Base-by-base conservation (phyloP, 2,113 vertebrate species). In the Mus pahari region DNA sequence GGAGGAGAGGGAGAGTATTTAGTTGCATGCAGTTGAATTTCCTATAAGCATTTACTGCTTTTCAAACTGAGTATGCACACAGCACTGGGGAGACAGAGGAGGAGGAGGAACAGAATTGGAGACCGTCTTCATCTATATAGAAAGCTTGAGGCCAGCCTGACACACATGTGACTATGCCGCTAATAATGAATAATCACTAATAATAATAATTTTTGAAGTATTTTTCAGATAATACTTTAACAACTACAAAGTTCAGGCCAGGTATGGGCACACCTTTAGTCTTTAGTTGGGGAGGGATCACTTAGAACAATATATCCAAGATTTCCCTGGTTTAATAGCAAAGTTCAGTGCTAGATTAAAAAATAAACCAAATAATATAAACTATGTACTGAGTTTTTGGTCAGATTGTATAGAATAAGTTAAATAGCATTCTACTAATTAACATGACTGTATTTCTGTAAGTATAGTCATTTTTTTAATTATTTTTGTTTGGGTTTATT, bases 211-310 rank as follows among this genome's bases (percentile, higher is more conserved):
- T 66, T 66, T 83, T 64, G 14, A 64, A 9, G 26, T 84, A 83
- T 45, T 64, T 78, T 83, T 31, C 39, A 97, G 93, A 96, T 79
- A 90, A 84, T 42, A 81, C 90, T 64, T 86, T 7, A 94, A 33
- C 77, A 94, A 89, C 28, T 86, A 90, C 36, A 45, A 55, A 75
- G 71, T 24, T 75, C 74, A 58, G 73, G 28, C 71, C 39, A 77
- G 10, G 28, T 31, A 36, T 48, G 55, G 39, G 36, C 24, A 73
- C 14, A 58, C 7, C 31, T 75, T 5, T 48, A 60, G 71, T 60
- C 26, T 89, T 39, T 77, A 77, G 12, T 70, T 12, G 0, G 28
- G 71, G 16, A 24, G 16, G 14, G 9, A 24, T 77, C 19, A 90
- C 42, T 77, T 77, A 28, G 45, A 42, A 14, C 24, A 64, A 42